Conservation (phyloP, 2,888 invertebrate genomes). For the Steinernema carpocapsae region DNA sequence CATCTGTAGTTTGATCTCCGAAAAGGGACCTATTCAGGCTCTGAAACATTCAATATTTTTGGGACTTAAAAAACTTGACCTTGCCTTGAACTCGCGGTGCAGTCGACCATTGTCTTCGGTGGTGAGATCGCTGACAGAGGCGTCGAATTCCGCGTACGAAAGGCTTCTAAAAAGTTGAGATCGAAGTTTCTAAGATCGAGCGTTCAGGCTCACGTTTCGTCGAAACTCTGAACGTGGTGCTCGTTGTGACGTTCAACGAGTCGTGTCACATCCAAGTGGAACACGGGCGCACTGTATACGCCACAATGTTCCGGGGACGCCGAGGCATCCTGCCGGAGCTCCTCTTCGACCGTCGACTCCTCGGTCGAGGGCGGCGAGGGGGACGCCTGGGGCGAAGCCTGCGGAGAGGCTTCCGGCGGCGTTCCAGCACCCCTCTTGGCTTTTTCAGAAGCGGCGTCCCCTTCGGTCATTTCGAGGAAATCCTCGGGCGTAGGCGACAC, state of each 20-base stretch:
- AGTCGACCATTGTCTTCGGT: constrained; percentile 47
- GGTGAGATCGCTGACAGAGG: background rate
- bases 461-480: background rate
- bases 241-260: constrained; percentile 25
- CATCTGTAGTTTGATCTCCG: constrained; percentile 38
- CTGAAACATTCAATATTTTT: constrained; percentile 26
- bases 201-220: constrained; percentile 7
- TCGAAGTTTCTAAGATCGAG: too few relatives aligned
- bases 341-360: constrained; percentile 11
- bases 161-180: constrained; percentile 4
- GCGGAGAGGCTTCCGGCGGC: background rate
- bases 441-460: background rate
- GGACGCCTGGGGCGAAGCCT: too few relatives aligned
- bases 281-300: background rate
- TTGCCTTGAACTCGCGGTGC: constrained; percentile 48
- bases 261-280: constrained; percentile 4
- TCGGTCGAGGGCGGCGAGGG: constrained; percentile 11
- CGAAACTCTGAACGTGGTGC: constrained; percentile 6
- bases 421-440: background rate
- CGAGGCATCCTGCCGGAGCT: background rate
- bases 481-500: constrained; percentile 14
- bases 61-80: background rate
- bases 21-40: constrained; percentile 32
- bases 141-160: constrained; percentile 3
- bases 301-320: background rate